Evolutionary conservation across 2,888 invertebrate species (phyloP), one percentile per base, ranked within the genome.

Genomic region (Tetranychus piercei): DNA sequence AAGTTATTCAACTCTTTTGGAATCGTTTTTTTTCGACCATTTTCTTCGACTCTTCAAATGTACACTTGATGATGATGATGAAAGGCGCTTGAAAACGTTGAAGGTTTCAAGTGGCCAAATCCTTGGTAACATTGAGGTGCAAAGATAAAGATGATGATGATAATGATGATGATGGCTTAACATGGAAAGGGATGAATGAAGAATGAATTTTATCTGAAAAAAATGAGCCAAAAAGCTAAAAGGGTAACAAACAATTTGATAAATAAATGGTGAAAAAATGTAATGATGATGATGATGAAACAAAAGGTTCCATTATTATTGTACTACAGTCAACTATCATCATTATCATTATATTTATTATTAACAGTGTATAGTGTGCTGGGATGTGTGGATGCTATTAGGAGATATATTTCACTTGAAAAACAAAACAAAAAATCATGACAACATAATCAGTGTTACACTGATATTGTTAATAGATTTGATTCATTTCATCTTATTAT

Each of bases 311-410:
- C 55, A 34, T 34, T 34, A 34, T 34, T 55, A 55, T 55, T 55
- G 55, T 55, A 15, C 34, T 34, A 34, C 9, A 15, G 9, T 55
- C 15, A 55, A 55, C 55, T 55, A 55, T 69, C 8, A 23, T n/a
- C 22, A 43, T 73, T n/a, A 74, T 23, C 22, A 55, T 55, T 15
- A 20, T 1, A 34, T 34, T 34, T 34, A 69, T 75, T 9, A 65
- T 75, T 0, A 44, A 22, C 22, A 74, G 44, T 20, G 11, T 20
- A n/a, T 75, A 23, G 4, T n/a, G 34, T 75, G 6, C n/a, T 73
- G 67, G 72, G 72, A 43, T 70, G 44, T 34, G 55, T 55, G 55
- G 15, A 15, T 55, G 15, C 15, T 55, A 55, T 55, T 55, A 55
- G 9, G 1, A 3, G 55, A 55, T 15, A 55, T 55, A 55, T 55